A percentile compares a stretch with the other conserved stretches of the same genome.
These are phyloP conservation scores for Syrrhaptes paradoxus DNA, from an alignment of 2,113 vertebrate genomes.

Conservation along the genomic window DNA sequence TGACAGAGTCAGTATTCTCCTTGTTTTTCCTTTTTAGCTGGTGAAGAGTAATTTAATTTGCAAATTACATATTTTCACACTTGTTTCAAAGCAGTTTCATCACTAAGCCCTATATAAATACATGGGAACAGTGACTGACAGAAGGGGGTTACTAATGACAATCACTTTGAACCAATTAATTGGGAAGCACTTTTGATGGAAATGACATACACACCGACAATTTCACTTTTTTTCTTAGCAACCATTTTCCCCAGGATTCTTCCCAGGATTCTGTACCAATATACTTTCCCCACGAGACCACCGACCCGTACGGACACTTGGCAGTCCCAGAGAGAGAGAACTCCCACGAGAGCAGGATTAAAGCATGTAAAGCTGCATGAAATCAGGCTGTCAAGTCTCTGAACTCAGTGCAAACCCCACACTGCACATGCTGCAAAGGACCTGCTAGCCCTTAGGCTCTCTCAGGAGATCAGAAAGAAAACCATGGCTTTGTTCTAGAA, in stretches of 20 bases:
- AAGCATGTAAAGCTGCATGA: neutral
- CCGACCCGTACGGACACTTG: neutral
- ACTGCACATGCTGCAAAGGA: neutral
- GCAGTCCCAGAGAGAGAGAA: neutral
- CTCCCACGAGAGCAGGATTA: neutral
- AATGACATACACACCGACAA: neutral
- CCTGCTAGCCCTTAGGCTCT: neutral
- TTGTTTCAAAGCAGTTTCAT: neutral
- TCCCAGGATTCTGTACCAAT: neutral
- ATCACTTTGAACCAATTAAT: neutral
- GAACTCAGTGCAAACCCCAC: neutral
- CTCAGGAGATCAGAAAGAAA: slow-evolving; percentile 21
- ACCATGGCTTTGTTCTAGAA: neutral
- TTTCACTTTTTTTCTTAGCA: neutral
- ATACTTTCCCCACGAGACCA: neutral
- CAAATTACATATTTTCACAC: neutral
- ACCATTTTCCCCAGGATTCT: neutral
- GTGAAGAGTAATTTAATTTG: neutral
- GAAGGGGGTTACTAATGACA: neutral
- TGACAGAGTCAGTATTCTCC: neutral
- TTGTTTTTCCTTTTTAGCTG: neutral
- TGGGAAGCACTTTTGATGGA: neutral
- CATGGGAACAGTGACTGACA: neutral
- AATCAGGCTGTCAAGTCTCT: neutral
- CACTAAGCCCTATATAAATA: neutral